These are phyloP conservation scores for Chloromyia formosa DNA, from an alignment of 2,888 invertebrate genomes.

Conservation along the genomic window DNA sequence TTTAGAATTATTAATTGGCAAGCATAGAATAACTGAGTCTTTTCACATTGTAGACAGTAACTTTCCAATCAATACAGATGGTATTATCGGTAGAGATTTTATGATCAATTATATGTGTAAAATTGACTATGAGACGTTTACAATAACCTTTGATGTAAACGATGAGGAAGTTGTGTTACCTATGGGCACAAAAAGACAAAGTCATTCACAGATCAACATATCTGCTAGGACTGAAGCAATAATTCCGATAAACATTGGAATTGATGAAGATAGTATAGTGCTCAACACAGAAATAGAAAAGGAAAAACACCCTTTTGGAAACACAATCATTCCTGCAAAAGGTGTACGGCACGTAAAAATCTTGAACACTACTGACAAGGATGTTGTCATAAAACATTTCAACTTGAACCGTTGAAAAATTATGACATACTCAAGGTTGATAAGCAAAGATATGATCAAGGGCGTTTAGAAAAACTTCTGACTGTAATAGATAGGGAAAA, in stretches of 20 bases:
- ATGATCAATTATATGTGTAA: not conserved
- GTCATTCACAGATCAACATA: not conserved
- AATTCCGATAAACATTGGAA: not conserved
- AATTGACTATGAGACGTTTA: not conserved
- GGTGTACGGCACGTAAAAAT: constrained; percentile 25
- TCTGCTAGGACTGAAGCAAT: constrained; percentile 15
- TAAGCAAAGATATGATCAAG: not conserved
- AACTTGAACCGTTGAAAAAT: not conserved
- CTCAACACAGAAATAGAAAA: constrained; percentile 36
- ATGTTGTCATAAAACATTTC: constrained; percentile 5
- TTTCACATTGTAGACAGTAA: constrained; percentile 12
- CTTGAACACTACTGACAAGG: constrained; percentile 9
- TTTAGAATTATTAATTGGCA: not conserved
- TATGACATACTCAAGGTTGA: not conserved
- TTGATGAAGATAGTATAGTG: constrained; percentile 40
- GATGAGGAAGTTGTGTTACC: not conserved
- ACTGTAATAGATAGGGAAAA: not conserved
- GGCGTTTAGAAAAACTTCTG: not conserved
- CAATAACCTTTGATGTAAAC: not conserved
- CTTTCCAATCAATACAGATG: constrained; percentile 40
- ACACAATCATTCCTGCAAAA: constrained; percentile 33
- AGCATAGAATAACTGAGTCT: not conserved
- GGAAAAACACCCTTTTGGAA: constrained; percentile 36
- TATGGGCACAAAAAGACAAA: not conserved
- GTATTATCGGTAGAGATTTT: constrained; percentile 44